Evolutionary conservation across 2,888 invertebrate genomes (phyloP), one percentile per base, ranked within the genome.

Genomic region (Rhyacophila evoluta): DNA sequence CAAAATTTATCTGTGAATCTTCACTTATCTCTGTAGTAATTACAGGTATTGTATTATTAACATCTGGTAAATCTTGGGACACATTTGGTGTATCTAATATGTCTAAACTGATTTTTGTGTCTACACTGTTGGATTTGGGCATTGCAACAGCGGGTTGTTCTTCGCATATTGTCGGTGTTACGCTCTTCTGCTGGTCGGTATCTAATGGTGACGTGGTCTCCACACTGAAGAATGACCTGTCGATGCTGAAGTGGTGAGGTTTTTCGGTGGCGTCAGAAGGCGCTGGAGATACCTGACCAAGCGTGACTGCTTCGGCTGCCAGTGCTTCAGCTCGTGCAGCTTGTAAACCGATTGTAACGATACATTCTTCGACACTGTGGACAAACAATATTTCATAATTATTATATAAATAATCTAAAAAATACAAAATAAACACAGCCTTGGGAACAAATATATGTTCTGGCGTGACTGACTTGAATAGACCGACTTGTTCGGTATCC

Each of bases 301-400:
- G 36, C 3, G 78, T 71, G 1, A 70, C 70, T 71, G 55, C 74
- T 2, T 27, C 3, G 1, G 72, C 39, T 19, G 41, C 55, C 1
- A 10, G 68, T 25, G 82, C 79, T 33, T 78, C 79, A 15, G 55
- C 55, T 0, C 55, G 75, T 11, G 80, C 77, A 8, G 77, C 55
- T 55, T 55, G 71, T 15, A 41, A 72, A 38, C 78, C 75, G 27
- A 85, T 87, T 27, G 89, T 85, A 29, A 93, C 91, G 68, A 92
- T 85, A 70, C 91, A 91, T 84, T 94, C 93, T 83, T 93, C 93
- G 84, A 94, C 86, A 69, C 92, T 92, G 84, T 15, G 81, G 81
- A 69, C 68, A 74, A 74, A 78, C 2, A 36, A 68, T 33, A n/a
- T n/a, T n/a, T n/a, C n/a, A n/a, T n/a, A n/a, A n/a, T n/a, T n/a